phyloP scores from a whole-genome alignment of 2,888 invertebrate species.

The Pristionchus entomophagus region DNA sequence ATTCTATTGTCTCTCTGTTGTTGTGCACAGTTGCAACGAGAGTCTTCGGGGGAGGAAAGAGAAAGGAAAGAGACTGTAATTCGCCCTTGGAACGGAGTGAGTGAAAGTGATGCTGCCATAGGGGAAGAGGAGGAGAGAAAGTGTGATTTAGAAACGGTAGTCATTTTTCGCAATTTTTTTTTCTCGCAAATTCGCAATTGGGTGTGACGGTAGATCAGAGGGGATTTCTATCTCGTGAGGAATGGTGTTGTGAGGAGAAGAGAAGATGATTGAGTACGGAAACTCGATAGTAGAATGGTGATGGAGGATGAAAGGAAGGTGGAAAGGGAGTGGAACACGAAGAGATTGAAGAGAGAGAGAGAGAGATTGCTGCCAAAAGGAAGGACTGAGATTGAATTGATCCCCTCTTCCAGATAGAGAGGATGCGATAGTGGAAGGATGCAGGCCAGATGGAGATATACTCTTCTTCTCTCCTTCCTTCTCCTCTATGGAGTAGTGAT shows the following conservation, averaged over 20 bases:
- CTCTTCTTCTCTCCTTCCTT: background rate
- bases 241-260: slow-evolving; percentile 3
- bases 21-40: slow-evolving; percentile 20
- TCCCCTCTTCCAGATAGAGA: background rate
- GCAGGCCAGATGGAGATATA: slow-evolving; percentile 14
- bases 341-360: too few relatives aligned
- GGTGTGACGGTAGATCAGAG: background rate
- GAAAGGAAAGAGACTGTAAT: background rate
- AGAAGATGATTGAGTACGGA: slow-evolving; percentile 24
- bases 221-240: background rate
- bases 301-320: background rate
- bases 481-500: slow-evolving; percentile 22
- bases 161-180: background rate
- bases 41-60: background rate
- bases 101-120: slow-evolving; percentile 36
- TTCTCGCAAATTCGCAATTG: too few relatives aligned
- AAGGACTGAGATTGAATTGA: background rate
- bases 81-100: slow-evolving; percentile 36
- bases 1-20: background rate
- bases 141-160: slow-evolving; percentile 16
- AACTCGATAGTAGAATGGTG: slow-evolving; percentile 16
- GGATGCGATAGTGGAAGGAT: slow-evolving; percentile 22
- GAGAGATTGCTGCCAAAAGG: background rate
- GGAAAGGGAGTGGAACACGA: slow-evolving; percentile 2
- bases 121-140: background rate